A percentile compares a stretch with the other conserved stretches of the same genome.
Evolutionary conservation across 2,113 vertebrate species (phyloP).

Genomic region (Lasiurus borealis): DNA sequence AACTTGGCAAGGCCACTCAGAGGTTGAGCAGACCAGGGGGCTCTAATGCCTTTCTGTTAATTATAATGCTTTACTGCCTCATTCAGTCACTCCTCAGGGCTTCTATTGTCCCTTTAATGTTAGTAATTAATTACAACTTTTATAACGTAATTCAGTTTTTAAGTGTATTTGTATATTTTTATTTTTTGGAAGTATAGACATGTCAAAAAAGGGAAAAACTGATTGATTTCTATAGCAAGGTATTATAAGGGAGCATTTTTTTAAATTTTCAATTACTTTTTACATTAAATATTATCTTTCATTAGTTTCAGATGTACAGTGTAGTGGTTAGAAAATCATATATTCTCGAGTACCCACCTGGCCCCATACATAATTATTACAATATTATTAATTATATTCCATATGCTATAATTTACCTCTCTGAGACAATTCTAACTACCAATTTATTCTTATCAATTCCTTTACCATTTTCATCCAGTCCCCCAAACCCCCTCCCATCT

Average conservation of each 20-base stretch:
- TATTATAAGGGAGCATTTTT: not conserved
- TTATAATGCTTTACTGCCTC: not conserved
- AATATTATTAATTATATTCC: not conserved
- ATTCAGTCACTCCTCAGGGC: not conserved
- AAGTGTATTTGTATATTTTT: not conserved
- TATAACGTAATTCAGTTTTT: not conserved
- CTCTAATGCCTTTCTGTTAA: not conserved
- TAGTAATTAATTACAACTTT: not conserved
- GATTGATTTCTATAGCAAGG: not conserved
- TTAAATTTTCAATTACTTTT: not conserved
- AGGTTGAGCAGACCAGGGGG: not conserved
- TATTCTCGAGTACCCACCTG: not conserved
- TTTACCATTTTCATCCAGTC: not conserved
- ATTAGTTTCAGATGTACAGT: not conserved
- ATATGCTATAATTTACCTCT: not conserved
- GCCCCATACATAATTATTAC: not conserved
- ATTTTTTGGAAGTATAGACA: not conserved
- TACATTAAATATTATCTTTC: not conserved
- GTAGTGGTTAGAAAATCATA: not conserved
- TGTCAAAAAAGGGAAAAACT: not conserved
- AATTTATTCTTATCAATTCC: not conserved
- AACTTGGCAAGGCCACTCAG: not conserved
- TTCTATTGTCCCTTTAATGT: not conserved
- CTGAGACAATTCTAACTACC: not conserved
- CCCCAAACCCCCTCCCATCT: not conserved